Percentiles rank a stretch among this genome's conserved stretches.
phyloP scores from a whole-genome alignment of 2,113 vertebrate species.

The Entomyzon cyanotis region DNA sequence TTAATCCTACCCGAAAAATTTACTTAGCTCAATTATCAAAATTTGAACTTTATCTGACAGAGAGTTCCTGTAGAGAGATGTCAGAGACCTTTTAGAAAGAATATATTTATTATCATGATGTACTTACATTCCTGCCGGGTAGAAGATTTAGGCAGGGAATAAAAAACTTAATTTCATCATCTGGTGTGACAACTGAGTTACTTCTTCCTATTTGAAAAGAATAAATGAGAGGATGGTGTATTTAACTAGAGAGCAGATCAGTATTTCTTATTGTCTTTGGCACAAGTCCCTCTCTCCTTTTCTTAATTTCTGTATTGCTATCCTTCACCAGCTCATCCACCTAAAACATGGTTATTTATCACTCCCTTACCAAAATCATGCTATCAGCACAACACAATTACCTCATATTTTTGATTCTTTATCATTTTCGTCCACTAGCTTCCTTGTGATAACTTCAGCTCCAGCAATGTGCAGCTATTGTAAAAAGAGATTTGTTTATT shows the following conservation, averaged over 20 bases:
- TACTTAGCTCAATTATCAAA: slow-evolving; percentile 4
- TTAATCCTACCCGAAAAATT: neutral
- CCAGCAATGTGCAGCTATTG: neutral
- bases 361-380: neutral
- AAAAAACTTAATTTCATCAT: neutral
- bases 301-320: neutral
- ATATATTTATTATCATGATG: neutral
- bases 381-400: neutral
- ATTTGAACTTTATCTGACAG: slow-evolving; percentile 8
- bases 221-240: neutral
- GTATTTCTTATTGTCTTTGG: neutral
- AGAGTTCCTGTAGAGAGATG: neutral
- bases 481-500: neutral
- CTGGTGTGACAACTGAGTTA: neutral
- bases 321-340: neutral
- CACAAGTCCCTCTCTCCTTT: neutral
- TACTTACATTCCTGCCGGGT: neutral
- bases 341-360: neutral
- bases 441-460: neutral
- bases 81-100: slow-evolving; percentile 5
- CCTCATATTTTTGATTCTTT: neutral
- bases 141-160: neutral
- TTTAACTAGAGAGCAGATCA: neutral
- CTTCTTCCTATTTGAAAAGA: neutral
- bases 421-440: neutral